Conservation (phyloP, 2,888 invertebrate species). For the Tanypteryx hageni region DNA sequence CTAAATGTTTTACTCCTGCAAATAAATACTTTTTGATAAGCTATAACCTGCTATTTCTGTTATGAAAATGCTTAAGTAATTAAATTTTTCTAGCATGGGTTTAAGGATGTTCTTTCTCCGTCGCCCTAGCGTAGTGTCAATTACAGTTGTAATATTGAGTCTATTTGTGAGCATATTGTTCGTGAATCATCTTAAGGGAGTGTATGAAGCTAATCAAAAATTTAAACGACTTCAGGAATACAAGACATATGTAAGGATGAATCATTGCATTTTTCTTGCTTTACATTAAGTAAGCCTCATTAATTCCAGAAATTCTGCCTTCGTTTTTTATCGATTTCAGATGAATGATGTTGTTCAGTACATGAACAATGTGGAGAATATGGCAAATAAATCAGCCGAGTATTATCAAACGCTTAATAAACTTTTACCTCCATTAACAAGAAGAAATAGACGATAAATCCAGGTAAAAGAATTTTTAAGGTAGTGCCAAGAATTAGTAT, state of each 20-base stretch:
- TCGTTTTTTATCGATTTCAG: slow-evolving; percentile 22
- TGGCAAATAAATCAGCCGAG: slow-evolving; percentile 51
- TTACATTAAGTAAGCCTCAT: neutral
- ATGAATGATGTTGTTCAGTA: slow-evolving; percentile 58
- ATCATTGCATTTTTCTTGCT: neutral
- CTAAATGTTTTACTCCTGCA: no score
- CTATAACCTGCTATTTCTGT: neutral
- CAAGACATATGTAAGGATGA: slow-evolving; percentile 39
- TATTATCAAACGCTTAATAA: slow-evolving; percentile 45
- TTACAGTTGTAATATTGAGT: neutral
- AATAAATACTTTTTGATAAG: neutral
- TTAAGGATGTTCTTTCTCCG: neutral
- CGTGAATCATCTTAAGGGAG: slow-evolving; percentile 40
- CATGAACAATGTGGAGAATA: slow-evolving; percentile 49
- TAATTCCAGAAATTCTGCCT: neutral
- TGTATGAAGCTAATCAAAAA: slow-evolving; percentile 50
- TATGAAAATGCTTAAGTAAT: neutral
- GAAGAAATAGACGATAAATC: neutral
- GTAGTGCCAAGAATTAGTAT: no score
- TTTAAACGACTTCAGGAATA: slow-evolving; percentile 45
- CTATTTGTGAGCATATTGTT: slow-evolving; percentile 26
- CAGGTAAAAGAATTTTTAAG: no score
- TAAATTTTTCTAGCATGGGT: neutral
- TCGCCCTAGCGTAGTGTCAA: slow-evolving; percentile 35
- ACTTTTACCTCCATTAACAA: slow-evolving; percentile 19